These are phyloP conservation scores for Triops longicaudatus DNA, from an alignment of 1,140 invertebrate species.

Conservation along the genomic window DNA sequence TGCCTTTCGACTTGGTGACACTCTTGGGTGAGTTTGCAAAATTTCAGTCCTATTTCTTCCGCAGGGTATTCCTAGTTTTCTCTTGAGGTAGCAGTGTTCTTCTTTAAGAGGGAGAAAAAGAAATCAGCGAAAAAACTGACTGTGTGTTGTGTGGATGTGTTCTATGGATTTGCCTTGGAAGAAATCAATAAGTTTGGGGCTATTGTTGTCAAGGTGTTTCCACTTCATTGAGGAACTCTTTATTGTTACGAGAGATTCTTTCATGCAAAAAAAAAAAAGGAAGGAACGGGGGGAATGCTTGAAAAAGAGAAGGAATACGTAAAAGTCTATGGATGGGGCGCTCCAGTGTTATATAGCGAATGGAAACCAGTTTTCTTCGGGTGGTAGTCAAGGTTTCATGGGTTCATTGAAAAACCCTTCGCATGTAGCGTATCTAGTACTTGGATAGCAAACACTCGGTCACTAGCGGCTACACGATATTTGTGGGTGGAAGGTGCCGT, in stretches of 20 bases:
- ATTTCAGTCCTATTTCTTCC: background rate
- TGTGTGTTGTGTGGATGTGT: background rate
- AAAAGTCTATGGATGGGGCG: too few species aligned
- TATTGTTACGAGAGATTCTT: background rate
- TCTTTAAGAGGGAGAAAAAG: background rate
- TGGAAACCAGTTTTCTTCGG: background rate
- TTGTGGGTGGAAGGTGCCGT: constrained; percentile 21
- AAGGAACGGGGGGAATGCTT: background rate
- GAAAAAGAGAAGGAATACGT: background rate
- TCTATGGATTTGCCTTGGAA: background rate
- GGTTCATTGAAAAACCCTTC: constrained; percentile 12
- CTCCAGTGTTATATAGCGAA: background rate
- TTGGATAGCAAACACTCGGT: background rate
- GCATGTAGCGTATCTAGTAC: background rate
- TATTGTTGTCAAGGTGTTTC: constrained; percentile 7
- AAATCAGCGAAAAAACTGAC: background rate
- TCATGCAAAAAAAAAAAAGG: background rate
- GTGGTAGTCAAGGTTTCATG: background rate
- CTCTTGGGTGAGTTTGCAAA: background rate
- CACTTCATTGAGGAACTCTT: background rate
- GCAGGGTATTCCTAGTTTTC: background rate
- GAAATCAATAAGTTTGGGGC: background rate
- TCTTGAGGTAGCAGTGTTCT: too few species aligned
- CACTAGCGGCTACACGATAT: constrained; percentile 16
- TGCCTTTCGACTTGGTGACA: background rate